Evolutionary conservation across 2,888 invertebrate species (phyloP).

Genomic region (Drosophila pegasa): DNA sequence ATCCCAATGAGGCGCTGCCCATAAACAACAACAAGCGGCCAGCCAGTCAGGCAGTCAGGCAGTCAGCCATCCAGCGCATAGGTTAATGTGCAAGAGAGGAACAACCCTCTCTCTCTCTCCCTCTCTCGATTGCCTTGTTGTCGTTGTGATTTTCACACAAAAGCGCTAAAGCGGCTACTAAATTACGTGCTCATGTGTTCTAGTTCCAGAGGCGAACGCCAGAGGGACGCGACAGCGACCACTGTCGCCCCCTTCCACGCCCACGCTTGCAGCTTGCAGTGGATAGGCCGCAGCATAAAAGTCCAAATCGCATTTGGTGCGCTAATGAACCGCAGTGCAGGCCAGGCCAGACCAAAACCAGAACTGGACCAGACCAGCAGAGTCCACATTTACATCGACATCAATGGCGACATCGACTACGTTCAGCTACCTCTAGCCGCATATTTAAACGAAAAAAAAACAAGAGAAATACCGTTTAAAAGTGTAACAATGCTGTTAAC

Average conservation of each 20-base stretch:
- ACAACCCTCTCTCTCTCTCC: background rate
- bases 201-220: constrained; percentile 57
- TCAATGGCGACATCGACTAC: constrained; percentile 7
- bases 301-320: constrained; percentile 75
- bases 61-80: constrained; percentile 55
- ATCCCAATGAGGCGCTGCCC: constrained; percentile 75
- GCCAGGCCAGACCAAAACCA: constrained; percentile 20
- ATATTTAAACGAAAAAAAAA: constrained; percentile 67
- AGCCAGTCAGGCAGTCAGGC: background rate
- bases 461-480: constrained; percentile 75
- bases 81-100: constrained; percentile 32
- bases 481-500: constrained; percentile 75
- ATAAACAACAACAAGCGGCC: constrained; percentile 72
- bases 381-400: constrained; percentile 20
- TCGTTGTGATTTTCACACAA: constrained; percentile 78
- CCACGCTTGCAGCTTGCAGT: constrained; percentile 15
- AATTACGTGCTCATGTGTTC: constrained; percentile 82
- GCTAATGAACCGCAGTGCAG: constrained; percentile 76
- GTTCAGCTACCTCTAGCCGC: constrained; percentile 52
- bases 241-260: constrained; percentile 15
- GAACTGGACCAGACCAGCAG: constrained; percentile 35
- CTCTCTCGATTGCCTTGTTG: constrained; percentile 46
- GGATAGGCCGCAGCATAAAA: constrained; percentile 47
- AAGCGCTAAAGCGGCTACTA: constrained; percentile 80
- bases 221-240: constrained; percentile 31